phyloP scores from a whole-genome alignment of 2,888 invertebrate genomes.

The Caenorhabditis auriculariae region DNA sequence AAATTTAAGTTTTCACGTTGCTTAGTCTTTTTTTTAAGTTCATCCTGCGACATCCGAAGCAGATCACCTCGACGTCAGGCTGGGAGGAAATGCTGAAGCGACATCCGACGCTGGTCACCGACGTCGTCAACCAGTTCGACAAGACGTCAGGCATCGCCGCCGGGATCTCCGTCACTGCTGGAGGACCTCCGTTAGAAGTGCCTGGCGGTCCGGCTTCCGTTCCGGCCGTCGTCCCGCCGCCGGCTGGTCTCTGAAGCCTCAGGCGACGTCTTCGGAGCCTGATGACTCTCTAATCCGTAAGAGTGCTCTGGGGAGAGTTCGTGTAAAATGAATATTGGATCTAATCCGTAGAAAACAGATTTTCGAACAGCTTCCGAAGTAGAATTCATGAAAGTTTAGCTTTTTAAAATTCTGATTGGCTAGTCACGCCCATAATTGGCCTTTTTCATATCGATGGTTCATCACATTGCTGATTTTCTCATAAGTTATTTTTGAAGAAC shows the following conservation, averaged over 20 bases:
- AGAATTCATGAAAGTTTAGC: too few species aligned
- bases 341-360: too few species aligned
- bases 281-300: too few species aligned
- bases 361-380: too few species aligned
- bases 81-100: slow-evolving; percentile 51
- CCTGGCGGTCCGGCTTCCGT: slow-evolving; percentile 9
- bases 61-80: slow-evolving; percentile 45
- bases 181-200: slow-evolving; percentile 15
- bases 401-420: too few species aligned
- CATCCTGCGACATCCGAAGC: slow-evolving; percentile 53
- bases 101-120: slow-evolving; percentile 59
- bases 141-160: slow-evolving; percentile 24
- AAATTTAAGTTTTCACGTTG: background rate
- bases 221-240: slow-evolving; percentile 10
- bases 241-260: slow-evolving; percentile 18
- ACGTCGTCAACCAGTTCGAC: slow-evolving; percentile 48
- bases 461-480: too few species aligned
- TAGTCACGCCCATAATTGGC: too few species aligned
- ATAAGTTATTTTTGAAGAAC: too few species aligned
- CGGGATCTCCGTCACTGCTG: slow-evolving; percentile 4
- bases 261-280: too few species aligned
- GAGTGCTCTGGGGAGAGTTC: too few species aligned
- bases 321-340: too few species aligned
- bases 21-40: slow-evolving; percentile 42
- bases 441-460: too few species aligned